Base-by-base conservation (phyloP, 2,113 vertebrate species). In the Trogon surrucura region DNA sequence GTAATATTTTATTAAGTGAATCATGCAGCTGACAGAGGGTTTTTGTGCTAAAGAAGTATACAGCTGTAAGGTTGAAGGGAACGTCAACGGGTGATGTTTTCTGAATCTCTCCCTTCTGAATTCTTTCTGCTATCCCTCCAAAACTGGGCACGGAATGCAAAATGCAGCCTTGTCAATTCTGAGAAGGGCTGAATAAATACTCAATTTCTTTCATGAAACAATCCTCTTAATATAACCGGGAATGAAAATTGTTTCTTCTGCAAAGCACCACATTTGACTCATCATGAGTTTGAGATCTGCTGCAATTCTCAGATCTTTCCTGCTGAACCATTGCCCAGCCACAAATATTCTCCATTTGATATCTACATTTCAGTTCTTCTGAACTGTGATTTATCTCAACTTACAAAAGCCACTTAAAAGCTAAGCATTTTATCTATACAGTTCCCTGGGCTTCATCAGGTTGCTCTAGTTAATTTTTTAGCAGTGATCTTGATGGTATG, bases 1-100 rank as follows among this genome's bases (percentile, higher is more conserved):
- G 91, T 81, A 85, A 95, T 96, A 94, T 96, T 96, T 97, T 96
- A 85, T 95, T 84, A 93, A 95, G 83, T 92, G 91, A 95, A 87
- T 91, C 93, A 92, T 87, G 65, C 83, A 92, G 80, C 84, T 89
- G 93, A 96, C 93, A 95, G 94, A 80, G 93, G 73, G 25, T 74
- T 95, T 96, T 92, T 95, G 83, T 81, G 48, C 80, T 91, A 84
- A 86, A 96, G 86, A 83, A 89, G 65, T 72, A 56, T 72, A 41
- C 86, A 96, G 86, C 86, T 92, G 69, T 64, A 93, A 93, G 77
- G 65, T 45, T 96, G 95, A 92, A 79, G 57, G 32, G 53, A 95
- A 91, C 85, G 93, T 87, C 86, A 72, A 65, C 0, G 12, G 53
- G 10, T 75, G 61, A 69, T 85, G 25, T 62, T 94, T 95, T 96